Evolutionary conservation across 2,797 vertebrate genomes (phyloP).

Genomic region (Halcyon chelicuti): DNA sequence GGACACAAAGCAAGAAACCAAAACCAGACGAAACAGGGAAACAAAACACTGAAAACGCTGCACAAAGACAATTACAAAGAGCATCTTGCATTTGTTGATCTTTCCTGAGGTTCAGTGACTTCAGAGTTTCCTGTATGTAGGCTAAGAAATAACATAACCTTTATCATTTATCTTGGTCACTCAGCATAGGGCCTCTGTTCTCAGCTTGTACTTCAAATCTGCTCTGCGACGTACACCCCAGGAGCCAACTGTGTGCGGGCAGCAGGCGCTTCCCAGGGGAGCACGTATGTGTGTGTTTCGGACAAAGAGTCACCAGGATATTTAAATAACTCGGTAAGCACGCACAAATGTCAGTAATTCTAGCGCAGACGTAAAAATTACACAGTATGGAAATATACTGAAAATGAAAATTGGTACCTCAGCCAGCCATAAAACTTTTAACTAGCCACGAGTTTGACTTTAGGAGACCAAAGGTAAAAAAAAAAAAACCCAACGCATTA

Average conservation of each 20-base stretch:
- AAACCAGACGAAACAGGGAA: neutral
- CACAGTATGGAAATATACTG: slow-evolving; percentile 22
- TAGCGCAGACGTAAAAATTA: slow-evolving; percentile 36
- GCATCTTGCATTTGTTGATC: slow-evolving; percentile 58
- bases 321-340: slow-evolving; percentile 38
- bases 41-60: neutral
- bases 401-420: slow-evolving; percentile 46
- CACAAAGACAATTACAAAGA: neutral
- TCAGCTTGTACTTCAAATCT: slow-evolving; percentile 39
- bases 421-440: slow-evolving; percentile 31
- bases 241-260: slow-evolving; percentile 15
- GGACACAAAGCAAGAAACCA: neutral
- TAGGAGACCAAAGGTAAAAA: slow-evolving; percentile 39
- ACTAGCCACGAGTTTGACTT: neutral
- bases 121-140: slow-evolving; percentile 55
- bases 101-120: slow-evolving; percentile 54
- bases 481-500: neutral
- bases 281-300: neutral
- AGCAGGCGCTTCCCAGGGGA: slow-evolving; percentile 57
- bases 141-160: slow-evolving; percentile 58
- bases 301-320: slow-evolving; percentile 42
- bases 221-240: slow-evolving; percentile 33
- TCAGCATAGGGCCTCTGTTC: slow-evolving; percentile 54
- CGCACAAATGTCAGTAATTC: slow-evolving; percentile 50
- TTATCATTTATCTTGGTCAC: slow-evolving; percentile 65